Evolutionary conservation across 2,888 invertebrate genomes (phyloP), one percentile per base, ranked within the genome.

Genomic region (Amiota minor): DNA sequence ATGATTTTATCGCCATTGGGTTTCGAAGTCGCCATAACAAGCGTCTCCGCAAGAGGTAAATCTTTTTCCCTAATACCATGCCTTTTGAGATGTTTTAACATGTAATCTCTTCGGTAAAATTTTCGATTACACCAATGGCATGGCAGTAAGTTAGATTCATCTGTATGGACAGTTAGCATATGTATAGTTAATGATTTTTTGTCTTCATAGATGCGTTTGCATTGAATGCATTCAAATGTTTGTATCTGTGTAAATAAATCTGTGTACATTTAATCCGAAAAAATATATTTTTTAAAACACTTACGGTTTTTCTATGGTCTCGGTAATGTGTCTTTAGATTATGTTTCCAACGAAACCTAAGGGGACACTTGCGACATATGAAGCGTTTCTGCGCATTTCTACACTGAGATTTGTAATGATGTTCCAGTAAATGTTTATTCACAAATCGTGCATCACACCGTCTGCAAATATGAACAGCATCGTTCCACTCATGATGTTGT

Each of bases 401-500:
- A 74, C 90, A 90, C 71, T 89, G 88, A 80, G 89, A 77, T 86
- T 90, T 85, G 89, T 91, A 67, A 90, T 93, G 93, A 4, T 91
- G 90, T 1, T 90, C 87, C 8, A 92, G 90, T 16, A 92, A 88
- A 72, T 90, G 90, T 0, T 90, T 84, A 1, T 91, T 90, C 0
- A 91, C 91, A 79, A 92, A 92, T 50, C 91, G 87, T 83, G 91
- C 91, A 53, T 90, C 87, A 78, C 93, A 93, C 10, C 90, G 88
- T 20, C 90, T 89, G 77, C 93, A 93, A 35, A 91, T 89, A 59
- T 90, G 89, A 0, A 91, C 91, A 0, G 91, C 88, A 70, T 92
- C 91, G 0, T 91, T 90, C 83, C 92, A 86, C n/a, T 72, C 75
- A 72, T 89, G 89, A 2, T 74, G 72, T 35, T 76, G 80, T 6